Evolutionary conservation across 2,888 invertebrate species (phyloP).

Genomic region (Caenorhabditis sp.): DNA sequence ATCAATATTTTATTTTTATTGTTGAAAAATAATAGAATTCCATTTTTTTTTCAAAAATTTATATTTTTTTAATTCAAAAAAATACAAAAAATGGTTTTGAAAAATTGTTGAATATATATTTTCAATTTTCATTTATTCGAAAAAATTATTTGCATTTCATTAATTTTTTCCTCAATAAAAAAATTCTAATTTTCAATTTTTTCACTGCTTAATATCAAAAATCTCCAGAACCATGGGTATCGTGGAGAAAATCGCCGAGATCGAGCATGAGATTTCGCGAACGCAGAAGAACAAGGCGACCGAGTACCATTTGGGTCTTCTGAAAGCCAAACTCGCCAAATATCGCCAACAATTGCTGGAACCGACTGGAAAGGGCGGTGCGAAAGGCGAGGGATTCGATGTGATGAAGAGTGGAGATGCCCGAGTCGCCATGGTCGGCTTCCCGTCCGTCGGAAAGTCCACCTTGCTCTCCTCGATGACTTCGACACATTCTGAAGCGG

Average conservation of each 20-base stretch:
- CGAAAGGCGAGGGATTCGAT: slow-evolving; percentile 95
- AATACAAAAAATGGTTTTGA: background rate
- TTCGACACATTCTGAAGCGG: slow-evolving; percentile 93
- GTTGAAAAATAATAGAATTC: background rate
- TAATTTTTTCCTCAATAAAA: background rate
- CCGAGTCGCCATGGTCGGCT: slow-evolving; percentile 88
- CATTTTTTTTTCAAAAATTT: background rate
- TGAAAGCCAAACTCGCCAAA: slow-evolving; percentile 94
- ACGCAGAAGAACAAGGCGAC: slow-evolving; percentile 99
- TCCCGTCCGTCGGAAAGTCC: slow-evolving; percentile 99
- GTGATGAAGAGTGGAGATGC: slow-evolving; percentile 99
- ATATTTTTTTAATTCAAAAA: too few relatives aligned
- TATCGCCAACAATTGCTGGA: slow-evolving; percentile 95
- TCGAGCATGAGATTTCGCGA: slow-evolving; percentile 97
- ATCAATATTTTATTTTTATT: background rate
- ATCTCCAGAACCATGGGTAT: slow-evolving; percentile 91
- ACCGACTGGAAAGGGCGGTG: slow-evolving; percentile 92
- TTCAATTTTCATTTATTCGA: too few relatives aligned
- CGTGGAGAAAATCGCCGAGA: slow-evolving; percentile 98
- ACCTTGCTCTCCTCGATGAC: slow-evolving; percentile 96
- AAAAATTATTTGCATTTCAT: background rate
- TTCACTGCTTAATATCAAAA: too few relatives aligned
- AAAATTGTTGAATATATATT: too few relatives aligned
- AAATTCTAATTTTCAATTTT: background rate
- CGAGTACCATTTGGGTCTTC: slow-evolving; percentile 97